These are phyloP conservation scores for Marmota monax DNA, from an alignment of 2,113 vertebrate genomes.

Conservation along the genomic window DNA sequence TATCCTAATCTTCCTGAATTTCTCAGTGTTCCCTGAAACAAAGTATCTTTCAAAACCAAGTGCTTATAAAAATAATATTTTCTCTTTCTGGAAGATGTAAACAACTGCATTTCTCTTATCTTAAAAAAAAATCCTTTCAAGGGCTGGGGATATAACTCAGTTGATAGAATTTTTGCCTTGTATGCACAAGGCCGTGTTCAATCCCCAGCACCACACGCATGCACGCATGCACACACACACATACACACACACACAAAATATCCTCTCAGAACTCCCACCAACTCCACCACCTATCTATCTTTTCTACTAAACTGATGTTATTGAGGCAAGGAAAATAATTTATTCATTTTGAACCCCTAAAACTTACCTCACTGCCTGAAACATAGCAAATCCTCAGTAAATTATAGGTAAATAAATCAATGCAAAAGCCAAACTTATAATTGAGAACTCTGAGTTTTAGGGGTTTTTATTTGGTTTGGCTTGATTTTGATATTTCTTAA, in stretches of 20 bases:
- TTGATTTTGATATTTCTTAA: neutral
- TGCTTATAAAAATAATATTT: neutral
- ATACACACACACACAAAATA: neutral
- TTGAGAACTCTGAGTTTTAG: slow-evolving; percentile 9
- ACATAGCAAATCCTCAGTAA: slow-evolving; percentile 9
- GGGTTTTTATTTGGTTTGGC: neutral
- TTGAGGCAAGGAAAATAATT: slow-evolving; percentile 15
- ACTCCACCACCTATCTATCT: neutral
- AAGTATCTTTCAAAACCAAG: slow-evolving; percentile 20
- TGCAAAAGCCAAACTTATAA: slow-evolving; percentile 10
- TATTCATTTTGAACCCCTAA: slow-evolving; percentile 9
- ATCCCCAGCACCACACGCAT: no score
- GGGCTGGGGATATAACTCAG: no score
- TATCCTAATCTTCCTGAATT: neutral
- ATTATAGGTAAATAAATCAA: slow-evolving; percentile 27
- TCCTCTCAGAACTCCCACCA: neutral
- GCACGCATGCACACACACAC: no score
- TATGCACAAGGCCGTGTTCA: no score
- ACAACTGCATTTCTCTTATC: neutral
- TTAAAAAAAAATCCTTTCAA: neutral
- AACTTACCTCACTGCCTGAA: neutral
- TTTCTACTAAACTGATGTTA: neutral
- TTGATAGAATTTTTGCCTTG: no score
- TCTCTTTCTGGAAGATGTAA: neutral
- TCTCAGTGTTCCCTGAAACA: neutral